These are phyloP conservation scores for Apostichopus parvimensis DNA, from an alignment of 35 echinoderm and acorn worm genomes.

Conservation along the genomic window DNA sequence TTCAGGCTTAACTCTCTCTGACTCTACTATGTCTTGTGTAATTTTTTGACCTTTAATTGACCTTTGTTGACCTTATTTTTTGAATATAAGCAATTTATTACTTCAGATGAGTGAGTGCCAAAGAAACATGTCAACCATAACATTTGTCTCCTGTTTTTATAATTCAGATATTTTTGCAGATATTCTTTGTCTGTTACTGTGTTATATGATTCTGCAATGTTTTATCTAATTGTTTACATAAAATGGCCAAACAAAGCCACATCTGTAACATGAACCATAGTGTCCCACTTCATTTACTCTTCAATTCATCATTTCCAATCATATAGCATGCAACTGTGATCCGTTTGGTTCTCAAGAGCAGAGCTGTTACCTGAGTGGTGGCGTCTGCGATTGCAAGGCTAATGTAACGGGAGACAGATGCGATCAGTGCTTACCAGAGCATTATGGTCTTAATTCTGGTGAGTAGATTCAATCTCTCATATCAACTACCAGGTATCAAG, in stretches of 20 bases:
- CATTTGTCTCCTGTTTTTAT: no score
- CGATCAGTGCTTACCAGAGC: conserved; percentile 62
- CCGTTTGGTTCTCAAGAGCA: neutral
- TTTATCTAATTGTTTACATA: neutral
- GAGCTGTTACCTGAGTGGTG: conserved; percentile 43
- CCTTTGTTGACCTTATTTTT: no score
- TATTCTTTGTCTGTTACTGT: no score
- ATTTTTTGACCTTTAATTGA: no score
- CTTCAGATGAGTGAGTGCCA: neutral
- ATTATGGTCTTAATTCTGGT: conserved; percentile 83
- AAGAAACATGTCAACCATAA: no score
- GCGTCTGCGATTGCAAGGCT: conserved; percentile 71
- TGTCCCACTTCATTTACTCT: neutral
- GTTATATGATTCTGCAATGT: neutral
- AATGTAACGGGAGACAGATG: conserved; percentile 83
- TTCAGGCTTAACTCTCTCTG: no score
- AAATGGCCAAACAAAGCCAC: no score
- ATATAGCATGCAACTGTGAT: conserved; percentile 48
- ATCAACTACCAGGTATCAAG: no score
- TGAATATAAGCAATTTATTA: no score
- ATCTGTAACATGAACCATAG: no score
- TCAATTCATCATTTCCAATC: neutral
- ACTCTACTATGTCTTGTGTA: no score
- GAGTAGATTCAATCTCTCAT: neutral
- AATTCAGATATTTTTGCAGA: no score